A percentile compares a stretch with the other conserved stretches of the same genome.
Evolutionary conservation across 2,113 vertebrate genomes (phyloP).

Genomic region (Hydropotes inermis): DNA sequence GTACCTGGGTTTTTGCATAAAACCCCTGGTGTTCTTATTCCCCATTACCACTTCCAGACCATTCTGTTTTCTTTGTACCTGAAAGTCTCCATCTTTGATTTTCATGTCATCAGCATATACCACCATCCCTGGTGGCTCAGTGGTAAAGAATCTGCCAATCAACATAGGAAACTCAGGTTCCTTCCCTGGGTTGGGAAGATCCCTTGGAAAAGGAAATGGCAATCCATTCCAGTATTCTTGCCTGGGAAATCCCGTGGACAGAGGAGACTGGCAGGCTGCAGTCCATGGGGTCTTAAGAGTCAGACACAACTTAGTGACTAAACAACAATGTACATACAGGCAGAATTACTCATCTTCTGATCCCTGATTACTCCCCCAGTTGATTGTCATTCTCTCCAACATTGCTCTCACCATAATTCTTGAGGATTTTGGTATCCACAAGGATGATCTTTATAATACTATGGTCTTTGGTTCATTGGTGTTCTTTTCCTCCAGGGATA

Average conservation of each 20-base stretch:
- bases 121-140: background rate
- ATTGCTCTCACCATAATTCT: background rate
- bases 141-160: background rate
- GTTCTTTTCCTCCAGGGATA: background rate
- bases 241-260: background rate
- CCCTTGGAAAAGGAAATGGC: background rate
- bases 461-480: background rate
- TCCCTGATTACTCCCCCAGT: background rate
- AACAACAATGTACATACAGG: background rate
- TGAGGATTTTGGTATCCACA: background rate
- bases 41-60: background rate
- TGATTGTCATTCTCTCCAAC: background rate
- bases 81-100: background rate
- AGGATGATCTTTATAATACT: background rate
- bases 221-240: background rate
- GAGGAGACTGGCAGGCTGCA: background rate
- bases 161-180: background rate
- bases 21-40: background rate
- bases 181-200: background rate
- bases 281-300: background rate
- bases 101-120: background rate
- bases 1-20: background rate
- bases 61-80: background rate
- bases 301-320: background rate
- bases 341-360: background rate